These are phyloP conservation scores for Protaetia brevitarsis DNA, from an alignment of 1,140 invertebrate genomes.

Conservation along the genomic window DNA sequence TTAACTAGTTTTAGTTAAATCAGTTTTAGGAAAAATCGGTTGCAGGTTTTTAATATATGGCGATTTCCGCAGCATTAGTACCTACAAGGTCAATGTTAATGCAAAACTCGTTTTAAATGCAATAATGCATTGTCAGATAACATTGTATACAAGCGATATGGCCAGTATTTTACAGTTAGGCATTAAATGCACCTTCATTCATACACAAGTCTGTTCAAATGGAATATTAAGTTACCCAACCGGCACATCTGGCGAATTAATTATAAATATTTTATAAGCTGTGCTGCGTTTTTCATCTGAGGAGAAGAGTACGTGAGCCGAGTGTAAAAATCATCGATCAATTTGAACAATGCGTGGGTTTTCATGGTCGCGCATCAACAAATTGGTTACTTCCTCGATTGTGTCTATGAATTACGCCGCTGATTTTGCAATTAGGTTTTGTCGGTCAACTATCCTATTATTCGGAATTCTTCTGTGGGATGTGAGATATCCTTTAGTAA, in stretches of 20 bases:
- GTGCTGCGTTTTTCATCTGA: not conserved
- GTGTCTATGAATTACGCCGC: not conserved
- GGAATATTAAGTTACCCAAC: too few species aligned
- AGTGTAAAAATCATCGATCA: conserved; percentile 6
- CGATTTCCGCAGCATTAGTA: not conserved
- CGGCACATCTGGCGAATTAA: not conserved
- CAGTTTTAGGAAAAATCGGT: too few species aligned
- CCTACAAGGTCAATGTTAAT: not conserved
- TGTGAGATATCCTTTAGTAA: too few species aligned
- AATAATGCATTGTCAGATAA: too few species aligned
- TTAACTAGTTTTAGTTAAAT: too few species aligned
- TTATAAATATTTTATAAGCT: not conserved
- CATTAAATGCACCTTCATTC: too few species aligned
- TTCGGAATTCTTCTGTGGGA: too few species aligned
- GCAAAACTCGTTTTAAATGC: too few species aligned
- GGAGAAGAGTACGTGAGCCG: not conserved
- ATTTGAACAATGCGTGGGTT: conserved; percentile 1
- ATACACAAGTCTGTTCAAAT: too few species aligned
- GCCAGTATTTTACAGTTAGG: too few species aligned
- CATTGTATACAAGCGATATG: too few species aligned
- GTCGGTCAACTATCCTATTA: not conserved
- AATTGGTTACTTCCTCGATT: conserved; percentile 2
- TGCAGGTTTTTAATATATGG: too few species aligned
- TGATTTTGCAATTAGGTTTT: conserved; percentile 1
- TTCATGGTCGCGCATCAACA: not conserved